These are phyloP conservation scores for Siderastrea siderea DNA, from an alignment of 92 coral and sea anemone genomes.

Conservation along the genomic window DNA sequence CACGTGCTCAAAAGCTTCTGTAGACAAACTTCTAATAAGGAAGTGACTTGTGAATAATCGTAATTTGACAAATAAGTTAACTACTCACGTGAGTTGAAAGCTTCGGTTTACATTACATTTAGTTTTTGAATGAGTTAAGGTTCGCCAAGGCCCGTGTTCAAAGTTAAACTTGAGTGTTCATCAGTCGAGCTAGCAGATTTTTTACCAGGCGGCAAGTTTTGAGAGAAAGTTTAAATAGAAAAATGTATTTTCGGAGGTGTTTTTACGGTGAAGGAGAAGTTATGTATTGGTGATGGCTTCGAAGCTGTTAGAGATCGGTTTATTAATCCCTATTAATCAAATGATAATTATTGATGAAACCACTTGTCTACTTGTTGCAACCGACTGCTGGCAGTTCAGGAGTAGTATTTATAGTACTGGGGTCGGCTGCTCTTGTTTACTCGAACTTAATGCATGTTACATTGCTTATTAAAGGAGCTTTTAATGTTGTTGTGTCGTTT, in stretches of 20 bases:
- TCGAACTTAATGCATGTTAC: slow-evolving; percentile 16
- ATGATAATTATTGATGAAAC: neutral
- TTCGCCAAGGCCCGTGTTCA: neutral
- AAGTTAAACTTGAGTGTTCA: neutral
- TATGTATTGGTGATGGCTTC: neutral
- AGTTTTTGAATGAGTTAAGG: neutral
- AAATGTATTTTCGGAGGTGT: neutral
- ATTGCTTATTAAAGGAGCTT: slow-evolving; percentile 48
- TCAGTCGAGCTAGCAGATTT: neutral
- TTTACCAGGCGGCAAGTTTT: neutral
- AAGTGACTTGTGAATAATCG: slow-evolving; percentile 38
- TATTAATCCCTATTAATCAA: neutral
- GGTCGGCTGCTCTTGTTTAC: slow-evolving; percentile 21
- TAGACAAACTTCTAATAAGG: slow-evolving; percentile 53
- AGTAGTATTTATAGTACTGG: neutral
- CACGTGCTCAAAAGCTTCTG: slow-evolving; percentile 25
- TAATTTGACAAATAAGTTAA: neutral
- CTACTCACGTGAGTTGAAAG: neutral
- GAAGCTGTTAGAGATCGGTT: neutral
- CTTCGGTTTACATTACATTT: neutral
- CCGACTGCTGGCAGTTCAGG: slow-evolving; percentile 42
- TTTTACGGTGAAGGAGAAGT: neutral
- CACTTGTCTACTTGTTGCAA: slow-evolving; percentile 4
- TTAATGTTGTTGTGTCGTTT: slow-evolving; percentile 1
- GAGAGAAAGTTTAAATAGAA: neutral